Evolutionary conservation across 2,113 vertebrate species (phyloP).

Genomic region (Romanogobio albipinnatus): DNA sequence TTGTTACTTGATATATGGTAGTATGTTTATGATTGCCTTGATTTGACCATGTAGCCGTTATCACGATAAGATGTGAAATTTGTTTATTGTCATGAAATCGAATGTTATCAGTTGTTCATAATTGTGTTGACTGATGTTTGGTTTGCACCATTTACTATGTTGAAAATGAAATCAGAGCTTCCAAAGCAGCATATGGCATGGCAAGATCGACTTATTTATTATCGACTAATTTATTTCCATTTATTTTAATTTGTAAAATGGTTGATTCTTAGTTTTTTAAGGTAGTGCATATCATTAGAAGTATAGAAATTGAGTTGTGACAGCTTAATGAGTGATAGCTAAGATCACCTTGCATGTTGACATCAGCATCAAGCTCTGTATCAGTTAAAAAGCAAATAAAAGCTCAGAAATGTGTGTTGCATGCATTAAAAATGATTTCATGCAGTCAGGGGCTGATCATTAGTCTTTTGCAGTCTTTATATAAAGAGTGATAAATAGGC

Average conservation of each 20-base stretch:
- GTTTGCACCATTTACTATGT: slow-evolving; percentile 49
- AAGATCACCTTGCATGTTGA: slow-evolving; percentile 55
- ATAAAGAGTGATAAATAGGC: background rate
- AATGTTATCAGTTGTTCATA: slow-evolving; percentile 30
- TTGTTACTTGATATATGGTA: slow-evolving; percentile 33
- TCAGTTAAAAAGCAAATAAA: slow-evolving; percentile 49
- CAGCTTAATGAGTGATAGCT: slow-evolving; percentile 37
- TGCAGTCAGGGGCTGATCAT: slow-evolving; percentile 35
- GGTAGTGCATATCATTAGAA: slow-evolving; percentile 47
- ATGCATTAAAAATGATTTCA: slow-evolving; percentile 32
- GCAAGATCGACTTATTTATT: slow-evolving; percentile 16
- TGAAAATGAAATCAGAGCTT: slow-evolving; percentile 55
- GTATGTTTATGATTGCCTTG: slow-evolving; percentile 21
- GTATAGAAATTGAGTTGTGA: slow-evolving; percentile 29
- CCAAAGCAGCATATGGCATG: slow-evolving; percentile 52
- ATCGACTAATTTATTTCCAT: background rate
- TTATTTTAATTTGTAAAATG: slow-evolving; percentile 22
- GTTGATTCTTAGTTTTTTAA: slow-evolving; percentile 21
- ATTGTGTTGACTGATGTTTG: slow-evolving; percentile 34
- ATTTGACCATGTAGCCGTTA: slow-evolving; percentile 6
- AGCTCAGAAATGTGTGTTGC: slow-evolving; percentile 42
- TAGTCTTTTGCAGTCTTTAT: slow-evolving; percentile 37
- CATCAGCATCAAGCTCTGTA: slow-evolving; percentile 47
- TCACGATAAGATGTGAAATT: slow-evolving; percentile 1
- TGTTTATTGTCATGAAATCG: slow-evolving; percentile 27